These are phyloP conservation scores for Tetraneura akinire DNA, from an alignment of 1,140 invertebrate species.

Conservation along the genomic window DNA sequence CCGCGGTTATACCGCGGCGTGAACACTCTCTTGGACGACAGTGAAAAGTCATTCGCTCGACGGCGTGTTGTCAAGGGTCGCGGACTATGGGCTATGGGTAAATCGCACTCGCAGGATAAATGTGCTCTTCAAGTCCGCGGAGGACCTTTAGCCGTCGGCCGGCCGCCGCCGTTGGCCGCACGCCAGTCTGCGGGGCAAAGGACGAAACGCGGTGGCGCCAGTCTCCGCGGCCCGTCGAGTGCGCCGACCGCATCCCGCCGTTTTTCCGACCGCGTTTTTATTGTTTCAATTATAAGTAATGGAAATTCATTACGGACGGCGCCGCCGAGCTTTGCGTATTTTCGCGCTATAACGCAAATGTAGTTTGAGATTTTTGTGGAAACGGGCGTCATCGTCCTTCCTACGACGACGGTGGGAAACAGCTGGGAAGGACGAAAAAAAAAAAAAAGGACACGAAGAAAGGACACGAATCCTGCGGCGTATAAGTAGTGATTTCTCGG, in stretches of 20 bases:
- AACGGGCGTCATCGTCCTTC: too few relatives aligned
- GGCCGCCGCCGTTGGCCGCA: conserved; percentile 33
- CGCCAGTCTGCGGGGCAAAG: conserved; percentile 27
- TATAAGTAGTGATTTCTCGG: too few relatives aligned
- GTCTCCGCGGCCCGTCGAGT: neutral
- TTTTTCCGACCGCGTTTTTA: conserved; percentile 16
- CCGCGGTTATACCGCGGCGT: too few relatives aligned
- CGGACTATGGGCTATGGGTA: neutral
- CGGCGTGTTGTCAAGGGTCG: neutral
- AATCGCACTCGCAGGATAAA: neutral
- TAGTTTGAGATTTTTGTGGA: too few relatives aligned
- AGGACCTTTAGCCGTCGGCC: neutral
- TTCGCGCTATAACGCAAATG: neutral
- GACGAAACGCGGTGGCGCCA: conserved; percentile 40
- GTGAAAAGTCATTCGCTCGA: too few relatives aligned
- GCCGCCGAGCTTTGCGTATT: neutral
- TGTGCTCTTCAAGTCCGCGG: neutral
- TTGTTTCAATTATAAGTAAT: conserved; percentile 50
- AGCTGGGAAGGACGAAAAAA: too few relatives aligned
- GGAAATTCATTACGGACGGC: conserved; percentile 47
- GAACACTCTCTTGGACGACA: too few relatives aligned
- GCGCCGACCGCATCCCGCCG: neutral
- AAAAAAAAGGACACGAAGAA: too few relatives aligned
- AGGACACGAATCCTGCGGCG: too few relatives aligned
- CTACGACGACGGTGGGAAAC: too few relatives aligned